Evolutionary conservation across 2,888 invertebrate genomes (phyloP).

Genomic region (Macrophya alboannulata): DNA sequence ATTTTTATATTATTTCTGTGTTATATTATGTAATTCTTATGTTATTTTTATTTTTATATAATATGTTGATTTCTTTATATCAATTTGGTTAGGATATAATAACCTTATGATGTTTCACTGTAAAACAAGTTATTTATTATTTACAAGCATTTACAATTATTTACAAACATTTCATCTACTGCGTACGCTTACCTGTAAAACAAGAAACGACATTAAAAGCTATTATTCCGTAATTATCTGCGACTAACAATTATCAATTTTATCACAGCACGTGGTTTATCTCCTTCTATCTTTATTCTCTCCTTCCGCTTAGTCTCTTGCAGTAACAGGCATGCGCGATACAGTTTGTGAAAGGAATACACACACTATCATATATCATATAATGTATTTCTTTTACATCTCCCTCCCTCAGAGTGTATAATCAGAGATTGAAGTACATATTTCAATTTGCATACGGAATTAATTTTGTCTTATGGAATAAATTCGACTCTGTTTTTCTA

Average conservation of each 20-base stretch:
- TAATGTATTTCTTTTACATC: slow-evolving; percentile 17
- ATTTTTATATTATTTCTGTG: too few relatives aligned
- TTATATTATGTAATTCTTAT: too few relatives aligned
- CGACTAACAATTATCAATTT: neutral
- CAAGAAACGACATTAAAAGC: slow-evolving; percentile 9
- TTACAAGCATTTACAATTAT: neutral
- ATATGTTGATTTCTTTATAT: neutral
- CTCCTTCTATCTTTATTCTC: neutral
- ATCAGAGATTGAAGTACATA: too few relatives aligned
- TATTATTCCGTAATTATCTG: neutral
- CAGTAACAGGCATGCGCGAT: neutral
- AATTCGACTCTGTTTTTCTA: slow-evolving; percentile 39
- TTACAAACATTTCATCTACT: neutral
- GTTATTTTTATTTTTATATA: too few relatives aligned
- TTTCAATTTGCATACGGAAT: slow-evolving; percentile 29
- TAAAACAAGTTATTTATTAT: neutral
- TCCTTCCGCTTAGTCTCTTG: neutral
- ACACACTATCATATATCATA: neutral
- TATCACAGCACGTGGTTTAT: neutral
- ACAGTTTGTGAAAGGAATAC: neutral
- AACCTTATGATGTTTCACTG: neutral
- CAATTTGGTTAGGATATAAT: neutral
- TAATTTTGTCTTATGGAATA: slow-evolving; percentile 35
- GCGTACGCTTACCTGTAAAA: neutral
- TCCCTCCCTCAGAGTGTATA: neutral